phyloP scores from a whole-genome alignment of 2,888 invertebrate species.

The Arenicola marina region DNA sequence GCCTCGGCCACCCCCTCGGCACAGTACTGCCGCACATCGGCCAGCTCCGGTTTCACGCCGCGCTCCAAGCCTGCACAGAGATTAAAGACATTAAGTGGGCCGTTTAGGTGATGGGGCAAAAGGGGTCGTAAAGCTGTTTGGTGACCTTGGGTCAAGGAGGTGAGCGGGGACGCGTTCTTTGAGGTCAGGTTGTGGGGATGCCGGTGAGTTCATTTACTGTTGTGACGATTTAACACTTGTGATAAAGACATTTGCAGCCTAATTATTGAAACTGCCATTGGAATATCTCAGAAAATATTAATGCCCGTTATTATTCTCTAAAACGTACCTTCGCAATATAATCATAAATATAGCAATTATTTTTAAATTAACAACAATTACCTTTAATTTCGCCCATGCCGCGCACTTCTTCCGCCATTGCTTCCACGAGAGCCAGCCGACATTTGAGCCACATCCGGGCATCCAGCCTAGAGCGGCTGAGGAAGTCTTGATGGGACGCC shows the following conservation, averaged over 20 bases:
- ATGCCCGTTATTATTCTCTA: not conserved
- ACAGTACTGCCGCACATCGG: conserved; percentile 55
- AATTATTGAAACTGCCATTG: too few relatives aligned
- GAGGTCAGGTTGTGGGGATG: too few relatives aligned
- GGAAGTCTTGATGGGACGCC: conserved; percentile 58
- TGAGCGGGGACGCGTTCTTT: too few relatives aligned
- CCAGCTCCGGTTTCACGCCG: conserved; percentile 53
- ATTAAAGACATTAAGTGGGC: not conserved
- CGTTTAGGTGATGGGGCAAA: too few relatives aligned
- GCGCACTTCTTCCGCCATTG: conserved; percentile 49
- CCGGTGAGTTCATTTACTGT: too few relatives aligned
- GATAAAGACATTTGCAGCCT: not conserved
- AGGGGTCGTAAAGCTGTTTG: too few relatives aligned
- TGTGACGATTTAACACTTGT: not conserved
- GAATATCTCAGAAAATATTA: not conserved
- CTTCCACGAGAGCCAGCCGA: conserved; percentile 46
- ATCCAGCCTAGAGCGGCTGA: conserved; percentile 54
- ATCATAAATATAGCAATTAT: not conserved
- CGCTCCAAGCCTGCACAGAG: conserved; percentile 40
- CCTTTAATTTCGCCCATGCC: conserved; percentile 59
- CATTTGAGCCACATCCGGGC: conserved; percentile 55
- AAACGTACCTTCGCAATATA: not conserved
- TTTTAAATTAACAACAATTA: conserved; percentile 21
- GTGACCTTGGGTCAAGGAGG: too few relatives aligned
- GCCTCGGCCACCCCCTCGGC: conserved; percentile 56